These are phyloP conservation scores for Salmo trutta DNA, from an alignment of 2,797 vertebrate species.

Conservation along the genomic window DNA sequence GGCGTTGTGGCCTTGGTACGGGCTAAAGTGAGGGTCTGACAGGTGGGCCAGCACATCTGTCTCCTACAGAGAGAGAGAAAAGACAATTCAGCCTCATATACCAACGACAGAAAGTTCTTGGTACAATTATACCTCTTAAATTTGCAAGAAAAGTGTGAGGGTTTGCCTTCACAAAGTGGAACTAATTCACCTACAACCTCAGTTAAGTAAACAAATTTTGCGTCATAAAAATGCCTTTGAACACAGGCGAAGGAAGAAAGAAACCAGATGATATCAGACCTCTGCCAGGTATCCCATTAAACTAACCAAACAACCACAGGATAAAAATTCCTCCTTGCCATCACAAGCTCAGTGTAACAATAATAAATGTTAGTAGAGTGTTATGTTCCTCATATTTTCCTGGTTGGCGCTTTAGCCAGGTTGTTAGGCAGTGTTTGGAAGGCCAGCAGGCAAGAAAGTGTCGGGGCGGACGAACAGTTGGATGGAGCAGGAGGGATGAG, in stretches of 20 bases:
- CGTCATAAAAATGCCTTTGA: neutral
- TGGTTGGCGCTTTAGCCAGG: conserved; percentile 25
- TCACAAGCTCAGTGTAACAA: conserved; percentile 21
- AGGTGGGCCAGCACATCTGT: conserved; percentile 75
- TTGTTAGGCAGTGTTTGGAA: conserved; percentile 44
- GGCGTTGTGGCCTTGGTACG: conserved; percentile 91
- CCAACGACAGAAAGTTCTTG: neutral
- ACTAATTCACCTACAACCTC: neutral
- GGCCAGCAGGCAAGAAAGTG: conserved; percentile 47
- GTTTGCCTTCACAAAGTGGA: neutral
- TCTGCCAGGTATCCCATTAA: neutral
- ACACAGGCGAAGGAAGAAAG: neutral
- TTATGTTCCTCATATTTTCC: conserved; percentile 30
- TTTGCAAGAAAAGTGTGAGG: too few species aligned
- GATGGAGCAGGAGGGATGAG: conserved; percentile 34
- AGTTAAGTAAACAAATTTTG: neutral
- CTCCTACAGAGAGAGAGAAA: conserved; percentile 76
- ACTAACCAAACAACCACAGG: neutral
- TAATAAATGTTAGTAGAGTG: conserved; percentile 22
- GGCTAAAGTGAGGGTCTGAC: conserved; percentile 75
- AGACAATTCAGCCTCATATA: conserved; percentile 8
- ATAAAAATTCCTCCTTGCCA: conserved; percentile 5
- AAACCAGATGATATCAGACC: neutral
- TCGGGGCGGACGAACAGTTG: conserved; percentile 38
- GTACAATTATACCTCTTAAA: neutral